These are phyloP conservation scores for Gallinago jamesoni DNA, from an alignment of 2,113 vertebrate genomes.

Conservation along the genomic window DNA sequence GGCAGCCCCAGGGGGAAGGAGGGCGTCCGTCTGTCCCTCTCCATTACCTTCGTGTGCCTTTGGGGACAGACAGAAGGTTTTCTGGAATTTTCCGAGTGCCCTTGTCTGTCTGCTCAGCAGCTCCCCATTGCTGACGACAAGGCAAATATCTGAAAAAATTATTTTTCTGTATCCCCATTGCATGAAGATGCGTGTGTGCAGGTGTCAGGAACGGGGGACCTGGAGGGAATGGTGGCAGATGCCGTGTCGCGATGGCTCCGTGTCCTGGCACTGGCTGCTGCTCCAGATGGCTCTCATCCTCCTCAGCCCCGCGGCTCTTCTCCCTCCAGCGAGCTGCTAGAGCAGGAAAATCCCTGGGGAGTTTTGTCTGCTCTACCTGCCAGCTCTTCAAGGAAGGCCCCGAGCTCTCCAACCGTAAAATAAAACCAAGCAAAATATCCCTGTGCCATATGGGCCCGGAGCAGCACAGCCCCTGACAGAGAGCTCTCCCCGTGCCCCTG, in stretches of 20 bases:
- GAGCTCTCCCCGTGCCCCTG: neutral
- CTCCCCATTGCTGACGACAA: neutral
- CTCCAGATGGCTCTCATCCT: neutral
- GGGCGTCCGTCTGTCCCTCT: neutral
- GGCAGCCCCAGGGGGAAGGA: neutral
- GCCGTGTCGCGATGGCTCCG: accelerated
- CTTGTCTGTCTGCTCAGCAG: neutral
- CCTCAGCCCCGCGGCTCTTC: neutral
- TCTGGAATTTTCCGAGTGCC: neutral
- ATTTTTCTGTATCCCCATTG: neutral
- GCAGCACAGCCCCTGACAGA: neutral
- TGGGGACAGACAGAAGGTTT: neutral
- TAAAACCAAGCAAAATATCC: neutral
- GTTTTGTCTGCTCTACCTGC: neutral
- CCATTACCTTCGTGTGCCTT: accelerated
- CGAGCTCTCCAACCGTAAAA: neutral
- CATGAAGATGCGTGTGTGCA: neutral
- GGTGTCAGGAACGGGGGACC: neutral
- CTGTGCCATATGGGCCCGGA: neutral
- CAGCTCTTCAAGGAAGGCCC: conserved; percentile 4
- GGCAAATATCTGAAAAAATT: neutral
- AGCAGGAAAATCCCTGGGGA: neutral
- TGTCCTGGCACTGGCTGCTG: neutral
- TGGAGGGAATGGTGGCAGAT: neutral
- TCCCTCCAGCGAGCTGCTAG: neutral